Evolutionary conservation across 2,797 vertebrate species (phyloP).

Genomic region (Cyclura pinguis): DNA sequence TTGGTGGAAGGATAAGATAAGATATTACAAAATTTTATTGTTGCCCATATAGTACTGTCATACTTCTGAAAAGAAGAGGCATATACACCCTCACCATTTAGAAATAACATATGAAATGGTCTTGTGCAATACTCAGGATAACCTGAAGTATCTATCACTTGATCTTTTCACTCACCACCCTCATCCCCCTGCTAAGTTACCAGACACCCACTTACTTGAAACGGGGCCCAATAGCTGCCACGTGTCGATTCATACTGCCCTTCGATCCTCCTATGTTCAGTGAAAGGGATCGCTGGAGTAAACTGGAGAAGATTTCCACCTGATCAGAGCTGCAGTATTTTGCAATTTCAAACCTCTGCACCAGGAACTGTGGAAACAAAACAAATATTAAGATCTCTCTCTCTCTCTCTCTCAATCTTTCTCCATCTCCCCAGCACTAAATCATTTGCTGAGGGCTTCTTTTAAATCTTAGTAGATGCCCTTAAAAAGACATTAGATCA

Average conservation of each 20-base stretch:
- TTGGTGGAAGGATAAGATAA: neutral
- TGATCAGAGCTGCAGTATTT: conserved; percentile 98
- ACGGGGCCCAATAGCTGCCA: conserved; percentile 94
- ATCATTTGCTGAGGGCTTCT: no score
- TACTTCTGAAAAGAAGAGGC: neutral
- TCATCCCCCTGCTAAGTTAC: rapidly evolving
- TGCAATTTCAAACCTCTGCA: conserved; percentile 97
- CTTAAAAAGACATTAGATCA: no score
- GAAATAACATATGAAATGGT: neutral
- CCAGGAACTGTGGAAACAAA: conserved; percentile 86
- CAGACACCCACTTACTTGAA: conserved; percentile 86
- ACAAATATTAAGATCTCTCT: neutral
- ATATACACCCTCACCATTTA: neutral
- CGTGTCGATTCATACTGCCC: conserved; percentile 92
- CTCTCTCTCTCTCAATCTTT: no score
- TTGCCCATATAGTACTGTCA: neutral
- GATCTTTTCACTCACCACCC: neutral
- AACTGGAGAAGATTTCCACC: conserved; percentile 95
- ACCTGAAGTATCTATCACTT: neutral
- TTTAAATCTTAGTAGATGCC: neutral
- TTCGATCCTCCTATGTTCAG: conserved; percentile 90
- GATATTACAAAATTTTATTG: neutral
- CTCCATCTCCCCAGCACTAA: no score
- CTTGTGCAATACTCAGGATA: no score
- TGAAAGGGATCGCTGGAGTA: conserved; percentile 93